Percentiles rank a stretch among this genome's conserved stretches.
Conservation (phyloP, 2,113 vertebrate species). For the Plecotus auritus region DNA sequence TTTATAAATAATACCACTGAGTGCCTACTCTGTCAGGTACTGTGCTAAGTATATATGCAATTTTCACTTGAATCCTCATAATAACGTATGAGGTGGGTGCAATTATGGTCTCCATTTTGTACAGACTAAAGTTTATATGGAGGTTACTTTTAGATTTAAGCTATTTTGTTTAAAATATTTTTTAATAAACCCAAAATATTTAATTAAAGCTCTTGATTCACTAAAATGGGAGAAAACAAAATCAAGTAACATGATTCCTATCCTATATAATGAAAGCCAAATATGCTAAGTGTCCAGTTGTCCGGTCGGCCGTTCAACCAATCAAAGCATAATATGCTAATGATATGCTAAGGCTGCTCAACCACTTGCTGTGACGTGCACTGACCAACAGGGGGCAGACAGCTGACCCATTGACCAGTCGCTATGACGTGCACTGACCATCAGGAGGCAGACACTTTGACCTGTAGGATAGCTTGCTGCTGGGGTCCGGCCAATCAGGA, state of each 20-base stretch:
- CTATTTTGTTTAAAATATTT: constrained; percentile 42
- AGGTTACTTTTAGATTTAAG: constrained; percentile 22
- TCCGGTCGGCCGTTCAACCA: no score
- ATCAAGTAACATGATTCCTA: not conserved
- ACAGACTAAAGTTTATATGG: not conserved
- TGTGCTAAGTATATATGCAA: not conserved
- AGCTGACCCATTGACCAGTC: no score
- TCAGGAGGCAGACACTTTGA: no score
- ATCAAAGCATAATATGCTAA: no score
- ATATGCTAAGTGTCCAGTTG: no score
- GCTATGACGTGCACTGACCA: no score
- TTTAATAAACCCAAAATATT: constrained; percentile 7
- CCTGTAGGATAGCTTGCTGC: no score
- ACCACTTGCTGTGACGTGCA: no score
- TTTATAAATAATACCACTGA: constrained; percentile 14
- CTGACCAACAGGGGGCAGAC: no score
- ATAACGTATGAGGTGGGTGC: not conserved
- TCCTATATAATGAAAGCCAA: no score
- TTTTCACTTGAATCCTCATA: constrained; percentile 32
- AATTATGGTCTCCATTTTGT: constrained; percentile 7
- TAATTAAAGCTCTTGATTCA: not conserved
- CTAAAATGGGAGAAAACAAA: constrained; percentile 36
- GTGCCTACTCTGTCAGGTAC: not conserved
- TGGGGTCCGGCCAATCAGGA: no score
- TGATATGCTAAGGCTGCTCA: no score